A percentile compares a stretch with the other conserved stretches of the same genome.
These are phyloP conservation scores for Sebastes taczanowskii DNA, from an alignment of 2,797 vertebrate species.

Conservation along the genomic window DNA sequence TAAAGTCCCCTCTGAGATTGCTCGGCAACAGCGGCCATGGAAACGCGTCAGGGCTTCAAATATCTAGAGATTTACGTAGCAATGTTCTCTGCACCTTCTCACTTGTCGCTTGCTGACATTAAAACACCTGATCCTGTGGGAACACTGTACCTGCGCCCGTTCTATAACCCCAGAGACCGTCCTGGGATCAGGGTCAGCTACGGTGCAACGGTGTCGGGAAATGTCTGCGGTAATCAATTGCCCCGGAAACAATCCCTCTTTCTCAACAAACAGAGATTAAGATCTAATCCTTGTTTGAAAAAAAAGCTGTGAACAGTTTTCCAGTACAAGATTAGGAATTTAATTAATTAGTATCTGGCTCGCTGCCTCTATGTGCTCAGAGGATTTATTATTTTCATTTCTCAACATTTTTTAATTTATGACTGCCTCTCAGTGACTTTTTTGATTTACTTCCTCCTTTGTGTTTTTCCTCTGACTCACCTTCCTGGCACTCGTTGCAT, in stretches of 20 bases:
- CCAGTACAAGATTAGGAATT: background rate
- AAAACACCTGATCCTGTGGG: constrained; percentile 1
- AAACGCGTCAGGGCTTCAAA: constrained; percentile 18
- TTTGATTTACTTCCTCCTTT: background rate
- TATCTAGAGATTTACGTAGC: constrained; percentile 30
- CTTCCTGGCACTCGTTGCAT: background rate
- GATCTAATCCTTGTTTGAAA: constrained; percentile 29
- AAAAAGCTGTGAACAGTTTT: background rate
- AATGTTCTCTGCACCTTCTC: background rate
- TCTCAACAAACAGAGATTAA: constrained; percentile 28
- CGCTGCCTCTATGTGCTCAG: background rate
- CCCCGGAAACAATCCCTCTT: constrained; percentile 6
- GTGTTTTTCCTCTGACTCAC: background rate
- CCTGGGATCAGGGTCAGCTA: background rate
- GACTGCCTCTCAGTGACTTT: background rate
- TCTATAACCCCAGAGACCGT: background rate
- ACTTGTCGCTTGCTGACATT: background rate
- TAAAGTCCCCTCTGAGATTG: constrained; percentile 6
- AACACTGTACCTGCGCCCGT: background rate
- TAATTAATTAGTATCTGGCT: background rate
- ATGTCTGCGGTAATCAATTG: constrained; percentile 2
- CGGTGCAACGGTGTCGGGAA: background rate
- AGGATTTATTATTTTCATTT: background rate
- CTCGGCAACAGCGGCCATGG: constrained; percentile 60
- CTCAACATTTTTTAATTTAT: background rate